These are phyloP conservation scores for Dicycla oo DNA, from an alignment of 2,888 invertebrate species.

Conservation along the genomic window DNA sequence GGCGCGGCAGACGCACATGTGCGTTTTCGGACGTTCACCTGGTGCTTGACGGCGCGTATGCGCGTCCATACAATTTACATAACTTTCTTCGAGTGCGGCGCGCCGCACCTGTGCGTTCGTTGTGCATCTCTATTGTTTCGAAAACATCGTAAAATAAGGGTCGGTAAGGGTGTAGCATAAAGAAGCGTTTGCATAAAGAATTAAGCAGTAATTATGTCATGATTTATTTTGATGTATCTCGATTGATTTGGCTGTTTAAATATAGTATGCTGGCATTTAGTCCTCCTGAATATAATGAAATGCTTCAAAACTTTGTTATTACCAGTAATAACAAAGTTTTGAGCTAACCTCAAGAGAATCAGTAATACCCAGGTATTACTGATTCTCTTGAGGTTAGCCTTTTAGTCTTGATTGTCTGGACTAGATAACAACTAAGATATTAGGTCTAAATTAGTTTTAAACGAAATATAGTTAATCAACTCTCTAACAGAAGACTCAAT, in stretches of 20 bases:
- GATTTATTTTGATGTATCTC: constrained; percentile 55
- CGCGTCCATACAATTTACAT: too few species aligned
- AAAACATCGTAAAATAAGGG: too few species aligned
- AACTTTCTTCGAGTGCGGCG: too few species aligned
- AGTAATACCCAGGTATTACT: background rate
- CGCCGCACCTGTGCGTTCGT: too few species aligned
- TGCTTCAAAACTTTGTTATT: background rate
- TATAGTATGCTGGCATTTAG: constrained; percentile 66
- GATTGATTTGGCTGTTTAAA: constrained; percentile 74
- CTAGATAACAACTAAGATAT: background rate
- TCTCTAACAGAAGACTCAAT: background rate
- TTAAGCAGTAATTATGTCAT: constrained; percentile 62
- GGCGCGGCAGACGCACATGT: too few species aligned
- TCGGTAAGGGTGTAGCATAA: too few species aligned
- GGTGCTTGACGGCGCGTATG: too few species aligned
- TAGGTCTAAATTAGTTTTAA: background rate
- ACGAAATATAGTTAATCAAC: background rate
- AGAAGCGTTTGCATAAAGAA: too few species aligned
- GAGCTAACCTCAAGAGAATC: background rate
- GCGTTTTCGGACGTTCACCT: too few species aligned
- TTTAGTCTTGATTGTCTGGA: background rate
- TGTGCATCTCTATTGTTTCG: too few species aligned
- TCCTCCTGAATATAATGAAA: background rate
- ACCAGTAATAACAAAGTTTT: too few species aligned
- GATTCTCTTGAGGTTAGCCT: background rate